Evolutionary conservation across 2,113 vertebrate species (phyloP).

Genomic region (Malaclemys terrapin): DNA sequence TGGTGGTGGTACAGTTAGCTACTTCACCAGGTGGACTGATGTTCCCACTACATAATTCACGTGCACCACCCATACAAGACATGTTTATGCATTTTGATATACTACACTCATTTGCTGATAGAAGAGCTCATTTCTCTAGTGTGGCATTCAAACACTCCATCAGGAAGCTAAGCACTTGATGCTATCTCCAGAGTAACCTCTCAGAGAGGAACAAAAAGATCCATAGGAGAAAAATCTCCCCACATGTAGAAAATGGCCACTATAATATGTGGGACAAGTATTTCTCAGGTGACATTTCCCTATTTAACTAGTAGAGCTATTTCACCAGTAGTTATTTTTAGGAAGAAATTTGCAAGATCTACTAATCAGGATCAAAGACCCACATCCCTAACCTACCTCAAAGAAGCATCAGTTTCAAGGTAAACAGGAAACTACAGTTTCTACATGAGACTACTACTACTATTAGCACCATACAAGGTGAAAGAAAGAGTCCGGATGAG

Average conservation of each 20-base stretch:
- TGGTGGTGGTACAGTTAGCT: background rate
- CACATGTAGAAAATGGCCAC: background rate
- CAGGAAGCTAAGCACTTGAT: background rate
- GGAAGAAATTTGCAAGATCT: slow-evolving; percentile 14
- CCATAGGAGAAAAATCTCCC: background rate
- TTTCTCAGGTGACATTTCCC: background rate
- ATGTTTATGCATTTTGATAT: background rate
- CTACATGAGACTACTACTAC: slow-evolving; percentile 57
- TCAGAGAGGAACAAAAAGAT: background rate
- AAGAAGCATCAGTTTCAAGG: slow-evolving; percentile 30
- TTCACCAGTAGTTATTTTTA: background rate
- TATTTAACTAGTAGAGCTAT: background rate
- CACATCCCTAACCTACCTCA: slow-evolving; percentile 16
- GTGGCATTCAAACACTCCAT: background rate
- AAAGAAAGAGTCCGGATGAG: slow-evolving; percentile 1
- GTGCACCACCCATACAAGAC: background rate
- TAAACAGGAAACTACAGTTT: slow-evolving; percentile 38
- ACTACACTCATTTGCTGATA: background rate
- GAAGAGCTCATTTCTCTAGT: background rate
- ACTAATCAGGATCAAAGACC: background rate
- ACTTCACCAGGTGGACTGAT: background rate
- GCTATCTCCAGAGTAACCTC: background rate
- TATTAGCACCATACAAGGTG: slow-evolving; percentile 16
- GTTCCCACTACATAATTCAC: background rate
- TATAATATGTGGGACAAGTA: background rate